Conservation (phyloP, 2,888 invertebrate genomes). For the Siphonodentalium dalli region DNA sequence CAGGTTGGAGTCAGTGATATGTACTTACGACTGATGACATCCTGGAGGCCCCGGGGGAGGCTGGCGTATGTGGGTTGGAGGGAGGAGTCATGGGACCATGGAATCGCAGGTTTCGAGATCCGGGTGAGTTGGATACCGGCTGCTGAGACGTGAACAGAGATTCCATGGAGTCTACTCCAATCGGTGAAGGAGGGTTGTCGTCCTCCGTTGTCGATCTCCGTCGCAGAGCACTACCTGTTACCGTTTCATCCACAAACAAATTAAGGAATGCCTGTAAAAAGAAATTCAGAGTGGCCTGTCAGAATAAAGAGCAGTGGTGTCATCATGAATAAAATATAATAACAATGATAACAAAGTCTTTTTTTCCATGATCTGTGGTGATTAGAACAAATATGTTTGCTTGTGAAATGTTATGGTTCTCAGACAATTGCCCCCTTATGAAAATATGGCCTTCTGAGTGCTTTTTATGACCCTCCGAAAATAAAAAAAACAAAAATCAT, state of each 20-base stretch:
- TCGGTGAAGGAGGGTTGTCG: constrained; percentile 94
- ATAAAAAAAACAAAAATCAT: too few relatives aligned
- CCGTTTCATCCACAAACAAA: constrained; percentile 89
- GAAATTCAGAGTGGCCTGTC: constrained; percentile 14
- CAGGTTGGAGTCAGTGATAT: too few relatives aligned
- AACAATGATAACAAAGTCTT: too few relatives aligned
- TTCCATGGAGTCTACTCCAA: constrained; percentile 75
- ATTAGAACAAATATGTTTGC: too few relatives aligned
- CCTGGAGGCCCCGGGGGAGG: constrained; percentile 72
- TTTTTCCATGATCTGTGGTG: too few relatives aligned
- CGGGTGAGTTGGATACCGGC: constrained; percentile 37
- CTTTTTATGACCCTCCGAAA: too few relatives aligned
- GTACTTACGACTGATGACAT: constrained; percentile 44
- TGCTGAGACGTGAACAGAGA: constrained; percentile 66
- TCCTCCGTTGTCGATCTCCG: constrained; percentile 88
- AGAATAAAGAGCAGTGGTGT: not conserved
- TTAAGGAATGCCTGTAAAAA: constrained; percentile 80
- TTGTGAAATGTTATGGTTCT: too few relatives aligned
- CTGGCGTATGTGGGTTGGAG: constrained; percentile 86
- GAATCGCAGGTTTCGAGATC: constrained; percentile 68
- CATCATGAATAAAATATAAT: not conserved
- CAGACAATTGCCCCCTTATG: too few relatives aligned
- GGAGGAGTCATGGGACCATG: constrained; percentile 83
- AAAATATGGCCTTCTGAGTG: too few relatives aligned
- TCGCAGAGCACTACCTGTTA: constrained; percentile 74